Evolutionary conservation across 2,888 invertebrate species (phyloP).

Genomic region (Oscheius sp.): DNA sequence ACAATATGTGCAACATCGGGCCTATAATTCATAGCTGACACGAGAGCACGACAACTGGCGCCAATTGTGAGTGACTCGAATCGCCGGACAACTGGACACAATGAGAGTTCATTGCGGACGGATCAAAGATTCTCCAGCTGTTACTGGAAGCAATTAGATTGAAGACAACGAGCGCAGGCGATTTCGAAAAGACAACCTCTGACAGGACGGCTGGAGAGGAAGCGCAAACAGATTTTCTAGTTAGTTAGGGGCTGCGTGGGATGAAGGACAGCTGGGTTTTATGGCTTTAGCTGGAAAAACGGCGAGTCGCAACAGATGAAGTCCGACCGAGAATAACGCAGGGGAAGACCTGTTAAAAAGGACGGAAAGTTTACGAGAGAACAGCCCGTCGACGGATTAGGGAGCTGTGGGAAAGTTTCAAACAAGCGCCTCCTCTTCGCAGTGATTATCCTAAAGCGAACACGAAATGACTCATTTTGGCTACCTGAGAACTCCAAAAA

Average conservation of each 20-base stretch:
- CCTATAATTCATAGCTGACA: constrained; percentile 16
- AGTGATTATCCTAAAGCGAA: neutral
- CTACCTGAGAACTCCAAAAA: neutral
- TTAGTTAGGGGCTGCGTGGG: neutral
- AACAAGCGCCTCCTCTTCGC: constrained; percentile 11
- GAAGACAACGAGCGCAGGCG: neutral
- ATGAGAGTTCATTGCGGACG: constrained; percentile 1
- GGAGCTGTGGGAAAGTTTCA: constrained; percentile 26
- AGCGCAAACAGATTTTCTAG: constrained; percentile 13
- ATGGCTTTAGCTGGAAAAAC: neutral
- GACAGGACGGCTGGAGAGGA: neutral
- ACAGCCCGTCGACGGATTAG: constrained; percentile 4
- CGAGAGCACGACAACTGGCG: constrained; percentile 1
- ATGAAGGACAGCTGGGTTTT: neutral
- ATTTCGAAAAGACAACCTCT: neutral
- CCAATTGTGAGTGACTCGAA: constrained; percentile 7
- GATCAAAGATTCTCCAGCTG: constrained; percentile 16
- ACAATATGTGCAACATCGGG: neutral
- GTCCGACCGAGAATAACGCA: neutral
- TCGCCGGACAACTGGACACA: constrained; percentile 6
- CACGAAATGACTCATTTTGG: constrained; percentile 11
- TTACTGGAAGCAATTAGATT: neutral
- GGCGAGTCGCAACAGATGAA: neutral
- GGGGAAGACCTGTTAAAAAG: neutral
- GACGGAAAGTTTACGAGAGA: constrained; percentile 19